phyloP scores from a whole-genome alignment of 2,888 invertebrate species.

The Eupithecia dodoneata region DNA sequence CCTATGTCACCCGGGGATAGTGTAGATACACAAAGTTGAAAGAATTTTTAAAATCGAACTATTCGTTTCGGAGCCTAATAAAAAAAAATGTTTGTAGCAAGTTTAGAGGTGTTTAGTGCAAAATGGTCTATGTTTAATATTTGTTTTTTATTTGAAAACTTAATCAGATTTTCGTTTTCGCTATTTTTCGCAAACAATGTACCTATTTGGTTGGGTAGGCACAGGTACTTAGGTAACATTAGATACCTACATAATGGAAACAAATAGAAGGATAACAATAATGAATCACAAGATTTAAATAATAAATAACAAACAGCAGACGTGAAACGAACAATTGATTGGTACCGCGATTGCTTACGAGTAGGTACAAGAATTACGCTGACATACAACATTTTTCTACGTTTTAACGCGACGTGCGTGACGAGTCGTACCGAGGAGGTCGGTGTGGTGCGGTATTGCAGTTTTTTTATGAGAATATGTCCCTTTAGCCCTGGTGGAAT shows the following conservation, averaged over 20 bases:
- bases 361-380: conserved; percentile 29
- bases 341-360: conserved; percentile 24
- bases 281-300: background rate
- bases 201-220: no score
- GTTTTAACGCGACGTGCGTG: conserved; percentile 35
- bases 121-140: no score
- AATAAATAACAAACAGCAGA: conserved; percentile 5
- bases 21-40: no score
- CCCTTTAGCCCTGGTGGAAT: background rate
- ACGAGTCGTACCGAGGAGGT: background rate
- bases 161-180: background rate
- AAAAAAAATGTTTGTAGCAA: no score
- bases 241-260: background rate
- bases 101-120: no score
- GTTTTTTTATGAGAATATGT: conserved; percentile 27
- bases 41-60: no score
- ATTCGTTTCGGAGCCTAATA: no score
- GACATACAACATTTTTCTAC: conserved; percentile 29
- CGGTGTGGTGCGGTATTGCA: conserved; percentile 6
- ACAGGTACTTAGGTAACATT: background rate
- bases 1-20: no score
- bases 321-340: conserved; percentile 19
- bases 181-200: background rate
- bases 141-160: no score
- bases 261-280: background rate